Evolutionary conservation across 2,888 invertebrate genomes (phyloP).

Genomic region (Chrysina gloriosa): DNA sequence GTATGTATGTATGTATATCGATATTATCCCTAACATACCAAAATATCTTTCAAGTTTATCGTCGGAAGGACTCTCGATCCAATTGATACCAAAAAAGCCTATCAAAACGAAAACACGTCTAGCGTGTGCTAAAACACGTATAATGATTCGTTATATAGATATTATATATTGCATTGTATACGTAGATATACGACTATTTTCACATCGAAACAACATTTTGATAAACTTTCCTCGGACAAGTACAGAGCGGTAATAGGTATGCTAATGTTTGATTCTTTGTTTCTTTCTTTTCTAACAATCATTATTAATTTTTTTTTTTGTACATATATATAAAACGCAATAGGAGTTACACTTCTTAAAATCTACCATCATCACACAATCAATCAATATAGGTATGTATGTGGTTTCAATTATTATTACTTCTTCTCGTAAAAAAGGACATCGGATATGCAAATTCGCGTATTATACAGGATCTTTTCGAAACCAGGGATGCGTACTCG

Average conservation of each 20-base stretch:
- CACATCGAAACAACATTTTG: slow-evolving; percentile 25
- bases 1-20: background rate
- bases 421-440: slow-evolving; percentile 3
- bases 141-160: background rate
- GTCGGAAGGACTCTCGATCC: too few species aligned
- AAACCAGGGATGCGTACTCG: too few species aligned
- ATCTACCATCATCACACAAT: slow-evolving; percentile 36
- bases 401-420: slow-evolving; percentile 6
- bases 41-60: slow-evolving; percentile 37
- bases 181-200: background rate
- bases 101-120: background rate
- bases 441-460: slow-evolving; percentile 2
- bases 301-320: slow-evolving; percentile 8
- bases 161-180: background rate
- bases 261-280: slow-evolving; percentile 14
- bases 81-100: too few species aligned
- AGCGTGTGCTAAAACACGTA: background rate
- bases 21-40: slow-evolving; percentile 39
- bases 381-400: slow-evolving; percentile 6
- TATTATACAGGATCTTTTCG: too few species aligned
- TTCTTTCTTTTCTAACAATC: slow-evolving; percentile 28
- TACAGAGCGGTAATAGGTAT: background rate
- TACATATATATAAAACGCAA: slow-evolving; percentile 11
- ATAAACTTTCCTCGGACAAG: slow-evolving; percentile 4
- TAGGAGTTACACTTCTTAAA: slow-evolving; percentile 22